Percentiles rank a stretch among this genome's conserved stretches.
Conservation (phyloP, 2,888 invertebrate genomes). For the Callyntrura guangdongensis region DNA sequence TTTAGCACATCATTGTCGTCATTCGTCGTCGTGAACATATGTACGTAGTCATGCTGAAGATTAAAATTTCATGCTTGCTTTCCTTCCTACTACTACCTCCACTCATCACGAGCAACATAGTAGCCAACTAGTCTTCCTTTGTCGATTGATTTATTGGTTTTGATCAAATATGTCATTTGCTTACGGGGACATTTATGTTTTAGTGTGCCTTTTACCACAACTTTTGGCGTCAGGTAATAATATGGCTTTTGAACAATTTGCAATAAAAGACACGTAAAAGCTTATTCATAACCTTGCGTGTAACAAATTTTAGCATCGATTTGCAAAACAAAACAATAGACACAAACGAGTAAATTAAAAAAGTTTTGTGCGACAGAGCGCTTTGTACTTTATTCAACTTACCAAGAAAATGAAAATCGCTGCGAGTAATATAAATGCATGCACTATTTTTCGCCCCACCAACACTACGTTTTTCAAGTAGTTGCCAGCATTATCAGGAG, state of each 20-base stretch:
- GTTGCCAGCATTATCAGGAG: conserved; percentile 6
- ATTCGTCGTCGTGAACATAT: not conserved
- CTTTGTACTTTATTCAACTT: not conserved
- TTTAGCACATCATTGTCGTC: conserved; percentile 3
- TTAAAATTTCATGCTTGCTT: conserved; percentile 29
- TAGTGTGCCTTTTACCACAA: not conserved
- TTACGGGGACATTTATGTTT: conserved; percentile 36
- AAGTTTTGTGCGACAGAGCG: not conserved
- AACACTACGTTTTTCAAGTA: not conserved
- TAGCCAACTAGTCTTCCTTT: conserved; percentile 14
- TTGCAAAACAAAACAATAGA: no score
- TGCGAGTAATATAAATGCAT: not conserved
- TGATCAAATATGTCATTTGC: conserved; percentile 46
- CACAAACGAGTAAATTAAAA: no score
- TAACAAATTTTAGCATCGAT: not conserved
- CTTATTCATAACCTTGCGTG: not conserved
- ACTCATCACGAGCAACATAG: not conserved
- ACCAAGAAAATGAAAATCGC: conserved; percentile 23
- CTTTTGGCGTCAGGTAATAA: conserved; percentile 41
- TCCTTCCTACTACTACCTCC: not conserved
- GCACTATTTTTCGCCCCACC: not conserved
- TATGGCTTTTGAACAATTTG: conserved; percentile 37
- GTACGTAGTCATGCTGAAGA: conserved; percentile 27
- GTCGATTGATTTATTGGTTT: conserved; percentile 38
- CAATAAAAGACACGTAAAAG: not conserved